Evolutionary conservation across 1,140 invertebrate species (phyloP), one percentile per base, ranked within the genome.

Genomic region (Chironomus striatipennis): DNA sequence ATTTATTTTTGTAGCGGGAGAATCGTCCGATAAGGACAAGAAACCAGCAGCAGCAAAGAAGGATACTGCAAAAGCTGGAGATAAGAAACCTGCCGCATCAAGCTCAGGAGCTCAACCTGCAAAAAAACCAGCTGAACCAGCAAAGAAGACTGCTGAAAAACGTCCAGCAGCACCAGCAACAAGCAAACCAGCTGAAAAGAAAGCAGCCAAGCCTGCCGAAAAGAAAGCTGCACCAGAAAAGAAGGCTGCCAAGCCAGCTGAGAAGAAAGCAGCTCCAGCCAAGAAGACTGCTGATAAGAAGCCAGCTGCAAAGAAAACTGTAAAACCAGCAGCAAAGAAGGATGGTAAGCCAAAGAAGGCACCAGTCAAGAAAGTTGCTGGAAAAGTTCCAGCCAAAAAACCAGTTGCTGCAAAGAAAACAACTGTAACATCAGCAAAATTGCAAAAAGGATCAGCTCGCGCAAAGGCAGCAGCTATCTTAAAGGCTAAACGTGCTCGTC

Each of bases 401-500:
- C 75, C 83, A 74, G 82, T 84, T 18, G 78, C 84, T 18, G 78
- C 85, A 0, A 86, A 86, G 18, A 82, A 82, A 75, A 79, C 77
- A 72, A 81, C 79, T 77, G 78, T 79, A 75, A 77, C 76, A 21
- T 77, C 76, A 7, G 75, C 70, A 17, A 82, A 82, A 76, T 79
- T 78, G 74, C 77, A 79, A 72, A 82, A 82, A 78, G 86, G 86
- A 74, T 83, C 82, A 5, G 79, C 84, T 0, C 86, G 87, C 77
- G 83, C 83, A 34, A 87, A 85, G 78, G 79, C 81, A 77, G 80
- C 82, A 73, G 81, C 85, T 74, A 78, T 83, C 57, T 76, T 83
- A 7, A 79, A 85, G 70, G 85, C 86, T 64, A 87, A 87, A 76
- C 92, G 91, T 81, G 86, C 89, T 20, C 91, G 93, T 82, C 90